Conservation (phyloP, 2,797 vertebrate species). For the Sebastes kiyomatsui region DNA sequence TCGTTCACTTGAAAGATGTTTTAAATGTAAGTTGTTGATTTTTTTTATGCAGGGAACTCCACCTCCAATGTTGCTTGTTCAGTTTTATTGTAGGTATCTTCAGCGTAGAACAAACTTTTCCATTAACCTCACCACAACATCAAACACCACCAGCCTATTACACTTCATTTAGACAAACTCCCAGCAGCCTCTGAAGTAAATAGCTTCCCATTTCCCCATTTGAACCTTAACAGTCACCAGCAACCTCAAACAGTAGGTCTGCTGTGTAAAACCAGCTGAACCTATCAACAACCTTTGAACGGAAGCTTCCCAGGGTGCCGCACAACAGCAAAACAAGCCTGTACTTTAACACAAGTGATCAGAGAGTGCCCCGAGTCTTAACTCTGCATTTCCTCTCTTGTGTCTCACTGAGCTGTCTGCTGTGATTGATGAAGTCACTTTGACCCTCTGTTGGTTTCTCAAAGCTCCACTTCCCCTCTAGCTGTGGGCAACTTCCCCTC, state of each 20-base stretch:
- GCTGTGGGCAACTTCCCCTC: conserved; percentile 56
- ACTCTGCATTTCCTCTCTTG: conserved; percentile 19
- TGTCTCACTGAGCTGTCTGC: conserved; percentile 41
- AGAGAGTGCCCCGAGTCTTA: conserved; percentile 25
- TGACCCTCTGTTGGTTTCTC: conserved; percentile 59
- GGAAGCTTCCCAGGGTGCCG: conserved; percentile 15
- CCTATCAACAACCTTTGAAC: conserved; percentile 3
- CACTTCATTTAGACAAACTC: not conserved
- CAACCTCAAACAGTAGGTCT: conserved; percentile 11
- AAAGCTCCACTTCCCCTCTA: conserved; percentile 43
- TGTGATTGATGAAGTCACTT: conserved; percentile 74
- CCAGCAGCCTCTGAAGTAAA: not conserved
- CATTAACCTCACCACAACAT: not conserved
- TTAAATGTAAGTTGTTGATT: too few species aligned
- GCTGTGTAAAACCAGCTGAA: conserved; percentile 17
- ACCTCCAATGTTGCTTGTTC: too few species aligned
- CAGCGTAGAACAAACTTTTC: not conserved
- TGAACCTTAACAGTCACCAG: not conserved
- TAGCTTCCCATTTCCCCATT: not conserved
- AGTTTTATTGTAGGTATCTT: too few species aligned
- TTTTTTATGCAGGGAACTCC: too few species aligned
- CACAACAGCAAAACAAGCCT: conserved; percentile 22
- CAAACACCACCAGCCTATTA: not conserved
- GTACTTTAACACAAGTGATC: conserved; percentile 36
- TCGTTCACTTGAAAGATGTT: too few species aligned